Percentiles rank a stretch among this genome's conserved stretches.
phyloP scores from a whole-genome alignment of 2,797 vertebrate species.

The Leuciscus waleckii region DNA sequence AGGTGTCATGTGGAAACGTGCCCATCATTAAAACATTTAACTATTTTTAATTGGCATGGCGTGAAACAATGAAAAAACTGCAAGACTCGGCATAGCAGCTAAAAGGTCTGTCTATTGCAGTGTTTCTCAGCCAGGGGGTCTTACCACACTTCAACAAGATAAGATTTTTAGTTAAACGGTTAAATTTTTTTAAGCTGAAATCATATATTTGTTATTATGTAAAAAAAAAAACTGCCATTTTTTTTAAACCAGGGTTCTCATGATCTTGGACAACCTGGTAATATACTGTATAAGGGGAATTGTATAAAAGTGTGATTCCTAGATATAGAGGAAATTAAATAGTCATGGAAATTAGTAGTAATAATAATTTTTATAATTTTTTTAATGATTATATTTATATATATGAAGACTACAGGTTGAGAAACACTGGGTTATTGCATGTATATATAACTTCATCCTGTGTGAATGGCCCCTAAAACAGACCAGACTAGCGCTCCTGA shows the following conservation, averaged over 20 bases:
- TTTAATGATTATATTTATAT: too few species aligned
- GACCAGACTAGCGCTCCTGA: neutral
- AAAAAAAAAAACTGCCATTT: too few species aligned
- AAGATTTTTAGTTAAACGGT: neutral
- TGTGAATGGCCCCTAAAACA: neutral
- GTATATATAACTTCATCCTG: neutral
- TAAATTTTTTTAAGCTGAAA: too few species aligned
- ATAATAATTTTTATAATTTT: too few species aligned
- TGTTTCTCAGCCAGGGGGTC: neutral
- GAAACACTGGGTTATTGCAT: neutral
- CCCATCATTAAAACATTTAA: neutral
- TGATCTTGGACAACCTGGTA: too few species aligned
- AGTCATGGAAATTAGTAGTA: too few species aligned
- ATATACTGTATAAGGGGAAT: too few species aligned
- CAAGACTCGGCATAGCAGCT: neutral
- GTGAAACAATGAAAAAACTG: neutral
- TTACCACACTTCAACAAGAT: neutral
- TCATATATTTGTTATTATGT: too few species aligned
- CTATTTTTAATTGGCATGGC: neutral
- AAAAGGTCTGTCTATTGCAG: neutral
- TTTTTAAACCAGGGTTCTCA: too few species aligned
- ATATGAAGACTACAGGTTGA: neutral
- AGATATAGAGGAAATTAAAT: too few species aligned
- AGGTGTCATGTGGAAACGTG: neutral
- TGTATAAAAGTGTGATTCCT: too few species aligned